Conservation (phyloP, 1,140 invertebrate genomes). For the Plodia interpunctella region DNA sequence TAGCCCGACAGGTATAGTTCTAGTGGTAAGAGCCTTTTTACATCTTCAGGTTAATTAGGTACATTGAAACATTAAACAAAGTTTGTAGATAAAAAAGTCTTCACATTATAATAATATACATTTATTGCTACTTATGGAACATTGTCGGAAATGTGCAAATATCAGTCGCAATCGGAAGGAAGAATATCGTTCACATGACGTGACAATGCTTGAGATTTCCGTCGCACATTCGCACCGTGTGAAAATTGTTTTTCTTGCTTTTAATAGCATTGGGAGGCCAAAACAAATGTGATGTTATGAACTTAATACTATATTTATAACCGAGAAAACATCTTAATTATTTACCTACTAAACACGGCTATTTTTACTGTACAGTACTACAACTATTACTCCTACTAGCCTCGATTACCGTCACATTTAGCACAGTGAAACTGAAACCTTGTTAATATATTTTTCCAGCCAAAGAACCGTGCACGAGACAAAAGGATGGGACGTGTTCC, state of each 20-base stretch:
- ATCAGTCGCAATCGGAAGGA: constrained; percentile 34
- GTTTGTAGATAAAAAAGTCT: too few species aligned
- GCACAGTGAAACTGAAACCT: background rate
- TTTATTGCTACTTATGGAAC: background rate
- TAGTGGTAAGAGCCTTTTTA: too few species aligned
- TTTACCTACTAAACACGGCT: too few species aligned
- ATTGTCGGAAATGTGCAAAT: constrained; percentile 7
- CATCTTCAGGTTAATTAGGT: too few species aligned
- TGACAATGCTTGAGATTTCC: constrained; percentile 41
- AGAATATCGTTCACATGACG: constrained; percentile 20
- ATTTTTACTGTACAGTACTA: too few species aligned
- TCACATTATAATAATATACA: too few species aligned
- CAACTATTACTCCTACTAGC: too few species aligned
- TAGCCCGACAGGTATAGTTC: too few species aligned
- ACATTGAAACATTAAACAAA: too few species aligned
- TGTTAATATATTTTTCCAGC: constrained; percentile 70
- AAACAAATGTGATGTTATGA: background rate
- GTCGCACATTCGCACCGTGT: constrained; percentile 33
- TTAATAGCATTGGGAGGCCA: constrained; percentile 14
- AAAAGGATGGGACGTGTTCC: constrained; percentile 97
- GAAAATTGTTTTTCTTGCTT: constrained; percentile 62
- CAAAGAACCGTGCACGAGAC: constrained; percentile 90
- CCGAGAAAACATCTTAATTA: too few species aligned
- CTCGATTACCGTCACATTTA: too few species aligned
- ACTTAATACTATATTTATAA: background rate